Evolutionary conservation across 35 echinoderm and acorn worm species (phyloP), one percentile per base, ranked within the genome.

Genomic region (Ophioderma brevispina): DNA sequence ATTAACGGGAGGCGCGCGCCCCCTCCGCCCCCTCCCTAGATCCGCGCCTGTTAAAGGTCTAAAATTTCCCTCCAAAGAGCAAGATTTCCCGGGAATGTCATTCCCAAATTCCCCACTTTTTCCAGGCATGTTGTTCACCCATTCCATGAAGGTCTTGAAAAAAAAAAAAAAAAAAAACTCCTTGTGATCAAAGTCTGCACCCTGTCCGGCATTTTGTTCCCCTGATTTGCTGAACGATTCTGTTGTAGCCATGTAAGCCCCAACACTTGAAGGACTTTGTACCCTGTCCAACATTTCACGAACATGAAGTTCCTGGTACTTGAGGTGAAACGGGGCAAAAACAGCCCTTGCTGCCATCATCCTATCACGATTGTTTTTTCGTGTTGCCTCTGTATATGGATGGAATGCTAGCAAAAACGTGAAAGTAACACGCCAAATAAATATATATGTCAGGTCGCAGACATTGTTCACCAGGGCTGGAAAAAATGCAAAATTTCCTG

Each of bases 351-450:
- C 5, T 70, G 84, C 84, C 84, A 86, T 86, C 42, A 86, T 64
- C 19, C 84, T 56, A 0, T 35, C 2, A 34, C 75, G 84, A 39
- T 75, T 64, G 75, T 86, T 86, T 86, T 86, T 86, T 18, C 84
- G 21, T 4, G 41, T 37, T 18, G 49, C 4, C 33, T 86, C 84
- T 33, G 43, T 86, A 49, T 86, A 64, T 56, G 75, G 56, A 36
- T 86, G 84, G 35, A 86, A 86, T 0, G 31, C 43, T 11, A 86
- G 84, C 35, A 86, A 39, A 33, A 55, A 86, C 5, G 50, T 64
- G 36, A 55, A 55, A 21, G 50, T 59, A 1, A 64, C 1, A 33
- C 21, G 1, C 55, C 84, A 43, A 13, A 86, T 39, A 21, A 75
- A 64, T 5, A 86, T 64, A 75, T 86, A 84, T 4, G 43, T 86